Conservation (phyloP, 1,140 invertebrate genomes). For the Apolygus lucorum region DNA sequence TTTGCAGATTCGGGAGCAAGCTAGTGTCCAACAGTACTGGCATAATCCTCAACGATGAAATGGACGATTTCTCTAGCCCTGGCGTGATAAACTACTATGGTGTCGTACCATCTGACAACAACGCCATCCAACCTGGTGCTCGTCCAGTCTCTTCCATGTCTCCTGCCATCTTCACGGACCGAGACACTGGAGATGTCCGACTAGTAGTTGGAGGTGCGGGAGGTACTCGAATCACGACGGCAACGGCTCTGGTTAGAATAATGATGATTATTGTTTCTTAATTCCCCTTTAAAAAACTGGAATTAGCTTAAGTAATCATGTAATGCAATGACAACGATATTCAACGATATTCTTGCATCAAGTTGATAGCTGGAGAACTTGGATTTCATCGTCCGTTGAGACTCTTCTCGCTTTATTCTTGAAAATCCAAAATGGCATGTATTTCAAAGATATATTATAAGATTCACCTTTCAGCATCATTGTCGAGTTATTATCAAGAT, state of each 20-base stretch:
- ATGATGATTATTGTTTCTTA: too few species aligned
- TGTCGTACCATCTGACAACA: conserved; percentile 66
- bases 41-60: conserved; percentile 87
- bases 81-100: conserved; percentile 66
- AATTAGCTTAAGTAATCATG: too few species aligned
- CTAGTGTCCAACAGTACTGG: conserved; percentile 65
- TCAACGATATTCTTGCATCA: too few species aligned
- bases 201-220: conserved; percentile 78
- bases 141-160: conserved; percentile 85
- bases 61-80: conserved; percentile 91
- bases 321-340: too few species aligned
- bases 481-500: too few species aligned
- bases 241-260: conserved; percentile 61
- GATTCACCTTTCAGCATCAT: too few species aligned
- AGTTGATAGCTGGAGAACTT: too few species aligned
- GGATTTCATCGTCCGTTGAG: too few species aligned
- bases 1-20: conserved; percentile 60
- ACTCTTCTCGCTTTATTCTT: too few species aligned
- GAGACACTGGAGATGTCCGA: conserved; percentile 48
- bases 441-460: too few species aligned
- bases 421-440: too few species aligned
- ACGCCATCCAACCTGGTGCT: conserved; percentile 70
- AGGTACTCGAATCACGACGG: conserved; percentile 80
- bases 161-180: conserved; percentile 66
- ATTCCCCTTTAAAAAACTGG: too few species aligned